Base-by-base conservation (phyloP, 2,113 vertebrate species). In the Poeciliopsis turrubarensis region DNA sequence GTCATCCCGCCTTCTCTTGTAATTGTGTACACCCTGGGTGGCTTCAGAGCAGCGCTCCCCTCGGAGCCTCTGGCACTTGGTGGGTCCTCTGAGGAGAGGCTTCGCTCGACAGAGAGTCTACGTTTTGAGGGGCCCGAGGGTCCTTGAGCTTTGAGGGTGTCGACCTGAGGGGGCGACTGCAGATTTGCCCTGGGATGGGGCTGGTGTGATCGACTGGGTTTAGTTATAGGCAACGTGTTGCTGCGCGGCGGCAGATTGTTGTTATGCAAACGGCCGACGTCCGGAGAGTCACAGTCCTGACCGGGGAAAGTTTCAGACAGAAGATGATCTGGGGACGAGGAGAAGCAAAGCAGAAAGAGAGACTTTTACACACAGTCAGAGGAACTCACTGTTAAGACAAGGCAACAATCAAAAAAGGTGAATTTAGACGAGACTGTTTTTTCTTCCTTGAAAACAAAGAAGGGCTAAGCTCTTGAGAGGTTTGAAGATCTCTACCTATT, bases 21-120 rank as follows among this genome's bases (percentile, higher is more conserved):
- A 91, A 99, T 99, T 2, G 97, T 98, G 87, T 98, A 98, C 57
- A 99, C 97, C 0, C 91, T 94, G 0, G 97, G 92, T 68, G 95
- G 60, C 92, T 96, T 94, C 90, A 94, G 0, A 75, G 94, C 0
- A 91, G 81, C 5, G 83, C 69, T 82, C 87, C 86, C 87, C 94
- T 92, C 3, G 51, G 4, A n/a, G 9, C 73, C 75, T 30, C 73
- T 76, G 72, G 70, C 11, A 30, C 79, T 15, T 22, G 89, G 81
- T 19, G 85, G 86, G 22, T 94, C 92, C 85, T 98, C 97, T 70
- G 95, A 94, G 0, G 96, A 95, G 72, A 96, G 94, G 86, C 95
- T 96, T 76, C 94, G 90, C 72, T 97, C 96, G 9, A 93, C 79
- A 0, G 96, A 97, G 68, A 98, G 96, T 47, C 95, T 86, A 25